These are phyloP conservation scores for Danionella cerebrum DNA, from an alignment of 2,113 vertebrate species.

Conservation along the genomic window DNA sequence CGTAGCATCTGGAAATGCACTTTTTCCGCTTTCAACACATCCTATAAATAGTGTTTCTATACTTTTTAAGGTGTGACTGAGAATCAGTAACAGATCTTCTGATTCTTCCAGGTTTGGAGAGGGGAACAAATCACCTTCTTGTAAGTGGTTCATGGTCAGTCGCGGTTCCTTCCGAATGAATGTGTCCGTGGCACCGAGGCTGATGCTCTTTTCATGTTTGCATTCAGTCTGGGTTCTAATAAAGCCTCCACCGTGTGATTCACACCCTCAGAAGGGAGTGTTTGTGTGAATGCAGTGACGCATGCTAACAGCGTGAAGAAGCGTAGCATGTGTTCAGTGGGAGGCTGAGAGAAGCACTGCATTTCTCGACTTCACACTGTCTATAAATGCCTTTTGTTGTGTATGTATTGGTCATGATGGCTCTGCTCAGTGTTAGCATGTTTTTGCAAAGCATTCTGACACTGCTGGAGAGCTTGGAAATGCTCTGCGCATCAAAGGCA, in stretches of 20 bases:
- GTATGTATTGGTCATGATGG: no score
- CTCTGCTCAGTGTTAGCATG: background rate
- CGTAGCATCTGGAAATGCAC: no score
- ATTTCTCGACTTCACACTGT: background rate
- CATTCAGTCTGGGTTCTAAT: background rate
- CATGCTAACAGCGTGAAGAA: constrained; percentile 14
- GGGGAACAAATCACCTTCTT: no score
- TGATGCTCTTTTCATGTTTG: background rate
- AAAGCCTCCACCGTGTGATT: background rate
- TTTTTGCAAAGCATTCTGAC: background rate
- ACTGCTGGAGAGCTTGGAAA: constrained; percentile 9
- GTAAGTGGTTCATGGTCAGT: no score
- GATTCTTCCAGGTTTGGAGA: no score
- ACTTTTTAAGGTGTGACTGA: no score
- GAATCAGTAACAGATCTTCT: no score
- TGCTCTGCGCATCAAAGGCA: background rate
- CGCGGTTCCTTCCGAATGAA: no score
- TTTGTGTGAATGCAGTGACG: background rate
- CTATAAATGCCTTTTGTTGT: no score
- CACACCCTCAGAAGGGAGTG: background rate
- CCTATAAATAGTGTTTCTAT: no score
- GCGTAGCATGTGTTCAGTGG: constrained; percentile 23
- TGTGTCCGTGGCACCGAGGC: no score
- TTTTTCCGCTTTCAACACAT: no score
- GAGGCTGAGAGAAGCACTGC: background rate